Conservation (phyloP, 2,888 invertebrate genomes). For the Criorhina ranunculi region DNA sequence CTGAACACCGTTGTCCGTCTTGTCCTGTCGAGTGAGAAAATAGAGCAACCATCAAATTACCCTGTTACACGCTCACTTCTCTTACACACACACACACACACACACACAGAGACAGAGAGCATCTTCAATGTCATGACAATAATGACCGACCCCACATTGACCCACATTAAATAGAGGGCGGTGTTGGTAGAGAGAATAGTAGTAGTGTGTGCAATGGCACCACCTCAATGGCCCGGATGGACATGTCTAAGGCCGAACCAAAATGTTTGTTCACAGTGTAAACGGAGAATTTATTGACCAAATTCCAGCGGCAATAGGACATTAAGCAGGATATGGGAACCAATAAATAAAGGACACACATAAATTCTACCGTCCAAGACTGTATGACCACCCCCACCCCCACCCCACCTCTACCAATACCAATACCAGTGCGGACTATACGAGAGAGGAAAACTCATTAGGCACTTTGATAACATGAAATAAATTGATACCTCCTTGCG, state of each 20-base stretch:
- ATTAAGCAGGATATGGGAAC: constrained; percentile 75
- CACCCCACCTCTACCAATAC: constrained; percentile 8
- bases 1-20: constrained; percentile 36
- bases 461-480: constrained; percentile 73
- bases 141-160: constrained; percentile 74
- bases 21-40: constrained; percentile 24
- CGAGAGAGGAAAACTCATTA: constrained; percentile 69
- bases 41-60: constrained; percentile 64
- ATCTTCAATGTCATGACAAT: constrained; percentile 74
- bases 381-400: constrained; percentile 19
- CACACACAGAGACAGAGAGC: constrained; percentile 27
- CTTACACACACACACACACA: constrained; percentile 2
- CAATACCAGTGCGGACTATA: constrained; percentile 25
- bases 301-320: constrained; percentile 76
- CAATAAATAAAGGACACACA: constrained; percentile 74
- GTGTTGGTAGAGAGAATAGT: constrained; percentile 43
- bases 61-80: constrained; percentile 70
- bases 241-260: constrained; percentile 75
- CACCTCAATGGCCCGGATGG: constrained; percentile 68
- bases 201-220: constrained; percentile 51
- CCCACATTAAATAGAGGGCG: constrained; percentile 69
- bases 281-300: constrained; percentile 75
- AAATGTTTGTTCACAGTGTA: constrained; percentile 75
- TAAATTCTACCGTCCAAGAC: constrained; percentile 61
- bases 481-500: constrained; percentile 75